Conservation (phyloP, 2,888 invertebrate species). For the Escarpia spicata region DNA sequence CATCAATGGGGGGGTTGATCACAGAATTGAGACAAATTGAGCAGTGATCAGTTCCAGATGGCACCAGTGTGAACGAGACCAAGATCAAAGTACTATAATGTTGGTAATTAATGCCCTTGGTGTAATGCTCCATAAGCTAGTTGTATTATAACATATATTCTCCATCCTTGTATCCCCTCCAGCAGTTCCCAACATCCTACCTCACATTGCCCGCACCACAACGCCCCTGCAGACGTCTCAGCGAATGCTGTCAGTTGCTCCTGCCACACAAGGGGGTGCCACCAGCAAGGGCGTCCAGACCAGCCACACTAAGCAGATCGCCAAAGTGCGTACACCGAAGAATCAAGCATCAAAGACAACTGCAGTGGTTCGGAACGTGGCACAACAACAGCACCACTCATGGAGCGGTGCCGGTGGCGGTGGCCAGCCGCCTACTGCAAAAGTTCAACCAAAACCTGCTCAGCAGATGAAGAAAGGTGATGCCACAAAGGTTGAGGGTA, state of each 20-base stretch:
- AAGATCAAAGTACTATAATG: too few relatives aligned
- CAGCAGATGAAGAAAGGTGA: neutral
- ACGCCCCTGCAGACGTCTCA: neutral
- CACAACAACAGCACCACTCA: neutral
- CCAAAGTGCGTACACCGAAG: neutral
- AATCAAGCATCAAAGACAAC: slow-evolving; percentile 24
- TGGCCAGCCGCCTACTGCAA: neutral
- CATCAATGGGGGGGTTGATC: too few relatives aligned
- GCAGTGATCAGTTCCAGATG: too few relatives aligned
- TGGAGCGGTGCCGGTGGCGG: neutral
- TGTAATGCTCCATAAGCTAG: too few relatives aligned
- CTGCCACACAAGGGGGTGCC: neutral
- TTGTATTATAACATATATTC: neutral
- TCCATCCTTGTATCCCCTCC: neutral
- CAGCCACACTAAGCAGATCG: slow-evolving; percentile 14
- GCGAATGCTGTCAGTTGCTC: neutral
- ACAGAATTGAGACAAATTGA: too few relatives aligned
- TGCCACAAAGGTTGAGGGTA: neutral
- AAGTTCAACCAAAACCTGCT: neutral
- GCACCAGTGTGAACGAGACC: too few relatives aligned
- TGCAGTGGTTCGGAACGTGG: slow-evolving; percentile 1
- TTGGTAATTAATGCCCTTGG: too few relatives aligned
- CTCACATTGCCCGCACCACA: slow-evolving; percentile 26
- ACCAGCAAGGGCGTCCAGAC: neutral
- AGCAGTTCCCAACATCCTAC: slow-evolving; percentile 40